Evolutionary conservation across 92 coral and sea anemone genomes (phyloP).

Genomic region (Porites evermanni): DNA sequence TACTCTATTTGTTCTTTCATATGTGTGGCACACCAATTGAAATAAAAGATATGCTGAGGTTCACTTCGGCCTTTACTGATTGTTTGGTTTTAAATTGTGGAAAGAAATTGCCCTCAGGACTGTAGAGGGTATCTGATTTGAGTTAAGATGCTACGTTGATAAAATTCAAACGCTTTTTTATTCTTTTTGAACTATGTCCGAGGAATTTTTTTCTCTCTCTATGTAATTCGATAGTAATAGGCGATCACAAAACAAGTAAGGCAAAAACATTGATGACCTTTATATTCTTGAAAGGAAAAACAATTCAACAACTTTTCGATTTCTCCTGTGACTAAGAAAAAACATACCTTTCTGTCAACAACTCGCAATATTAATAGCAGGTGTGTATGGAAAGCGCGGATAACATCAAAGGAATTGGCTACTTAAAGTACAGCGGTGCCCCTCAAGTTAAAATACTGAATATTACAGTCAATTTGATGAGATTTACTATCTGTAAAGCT

Average conservation of each 20-base stretch:
- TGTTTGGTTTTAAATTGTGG: conserved; percentile 1
- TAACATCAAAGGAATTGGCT: conserved; percentile 50
- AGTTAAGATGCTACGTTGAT: conserved; percentile 21
- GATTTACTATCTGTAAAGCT: conserved; percentile 40
- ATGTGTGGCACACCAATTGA: not conserved
- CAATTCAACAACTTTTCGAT: conserved; percentile 23
- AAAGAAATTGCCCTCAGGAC: conserved; percentile 20
- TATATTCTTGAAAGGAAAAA: not conserved
- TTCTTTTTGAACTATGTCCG: not conserved
- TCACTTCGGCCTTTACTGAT: not conserved
- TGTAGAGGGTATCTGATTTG: conserved; percentile 21
- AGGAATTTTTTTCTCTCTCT: not conserved
- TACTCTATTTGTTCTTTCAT: not conserved
- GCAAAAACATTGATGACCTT: not conserved
- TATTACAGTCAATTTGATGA: conserved; percentile 33
- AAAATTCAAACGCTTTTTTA: conserved; percentile 1
- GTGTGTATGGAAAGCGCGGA: conserved; percentile 37
- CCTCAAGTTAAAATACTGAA: conserved; percentile 32
- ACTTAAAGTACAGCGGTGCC: conserved; percentile 16
- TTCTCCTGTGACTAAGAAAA: not conserved
- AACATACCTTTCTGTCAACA: conserved; percentile 44
- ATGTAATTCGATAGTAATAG: not conserved
- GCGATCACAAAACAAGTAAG: no score
- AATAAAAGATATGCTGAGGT: not conserved
- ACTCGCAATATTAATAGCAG: conserved; percentile 18